Percentiles rank a stretch among this genome's conserved stretches.
These are phyloP conservation scores for Campylomormyrus tamandua DNA, from an alignment of 2,113 vertebrate species.

Conservation along the genomic window DNA sequence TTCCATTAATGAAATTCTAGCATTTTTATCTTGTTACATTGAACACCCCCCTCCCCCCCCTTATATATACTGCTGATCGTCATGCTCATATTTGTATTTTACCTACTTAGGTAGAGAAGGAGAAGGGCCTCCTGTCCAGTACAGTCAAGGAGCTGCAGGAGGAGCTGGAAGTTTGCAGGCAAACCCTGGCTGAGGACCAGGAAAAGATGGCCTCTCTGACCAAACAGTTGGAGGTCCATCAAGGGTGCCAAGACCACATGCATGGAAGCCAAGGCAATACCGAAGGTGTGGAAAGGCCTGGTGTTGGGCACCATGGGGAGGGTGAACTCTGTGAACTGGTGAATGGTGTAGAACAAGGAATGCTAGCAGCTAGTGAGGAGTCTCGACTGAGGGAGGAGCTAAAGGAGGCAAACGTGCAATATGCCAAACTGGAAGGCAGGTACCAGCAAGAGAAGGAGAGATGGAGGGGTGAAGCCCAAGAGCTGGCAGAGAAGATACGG, in stretches of 20 bases:
- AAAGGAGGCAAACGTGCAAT: constrained; percentile 55
- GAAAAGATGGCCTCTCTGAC: constrained; percentile 55
- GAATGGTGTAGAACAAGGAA: constrained; percentile 51
- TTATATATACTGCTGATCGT: neutral
- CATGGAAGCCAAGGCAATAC: neutral
- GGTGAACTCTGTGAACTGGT: neutral
- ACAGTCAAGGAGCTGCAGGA: constrained; percentile 65
- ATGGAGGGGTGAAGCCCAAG: constrained; percentile 61
- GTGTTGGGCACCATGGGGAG: neutral
- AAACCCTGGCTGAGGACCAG: constrained; percentile 60
- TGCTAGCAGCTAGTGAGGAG: constrained; percentile 55
- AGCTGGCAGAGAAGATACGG: constrained; percentile 63
- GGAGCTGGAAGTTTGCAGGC: constrained; percentile 59
- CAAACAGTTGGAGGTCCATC: constrained; percentile 54
- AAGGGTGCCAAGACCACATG: constrained; percentile 29
- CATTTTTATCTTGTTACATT: neutral
- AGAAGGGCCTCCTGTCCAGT: constrained; percentile 55
- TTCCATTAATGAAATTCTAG: neutral
- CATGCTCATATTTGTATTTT: neutral
- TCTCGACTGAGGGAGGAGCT: constrained; percentile 60
- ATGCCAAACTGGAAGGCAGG: constrained; percentile 53
- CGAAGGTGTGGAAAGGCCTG: constrained; percentile 26
- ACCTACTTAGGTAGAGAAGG: constrained; percentile 58
- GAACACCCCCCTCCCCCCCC: neutral
- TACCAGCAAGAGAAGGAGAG: constrained; percentile 63